These are phyloP conservation scores for Patiria miniata DNA, from an alignment of 35 echinoderm and acorn worm genomes.

Conservation along the genomic window DNA sequence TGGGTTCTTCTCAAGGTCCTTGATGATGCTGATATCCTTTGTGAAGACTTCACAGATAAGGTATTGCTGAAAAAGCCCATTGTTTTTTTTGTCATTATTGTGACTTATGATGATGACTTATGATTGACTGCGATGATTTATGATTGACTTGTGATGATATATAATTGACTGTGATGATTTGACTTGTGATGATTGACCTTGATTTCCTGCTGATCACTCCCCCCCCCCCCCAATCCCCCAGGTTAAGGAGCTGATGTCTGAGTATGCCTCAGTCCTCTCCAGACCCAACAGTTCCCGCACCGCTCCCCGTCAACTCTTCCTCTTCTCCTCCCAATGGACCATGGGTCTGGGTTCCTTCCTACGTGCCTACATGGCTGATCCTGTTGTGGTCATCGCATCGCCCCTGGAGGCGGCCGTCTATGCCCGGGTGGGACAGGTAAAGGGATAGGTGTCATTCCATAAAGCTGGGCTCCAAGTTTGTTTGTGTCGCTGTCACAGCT, in stretches of 20 bases:
- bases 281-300: constrained; percentile 28
- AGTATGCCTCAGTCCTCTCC: constrained; percentile 41
- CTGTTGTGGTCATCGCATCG: constrained; percentile 64
- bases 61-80: constrained; percentile 49
- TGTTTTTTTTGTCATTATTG: background rate
- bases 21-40: constrained; percentile 85
- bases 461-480: no score
- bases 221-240: background rate
- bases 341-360: constrained; percentile 68
- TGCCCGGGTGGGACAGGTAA: constrained; percentile 75
- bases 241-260: constrained; percentile 76
- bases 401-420: constrained; percentile 85
- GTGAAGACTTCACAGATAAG: constrained; percentile 67
- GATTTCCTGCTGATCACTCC: no score
- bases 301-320: constrained; percentile 66
- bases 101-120: background rate
- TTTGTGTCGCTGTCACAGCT: no score
- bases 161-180: no score
- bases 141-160: no score
- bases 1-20: constrained; percentile 58
- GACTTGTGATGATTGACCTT: no score
- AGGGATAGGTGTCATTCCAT: no score
- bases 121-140: no score
- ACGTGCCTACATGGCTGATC: constrained; percentile 69
- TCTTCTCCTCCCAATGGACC: constrained; percentile 79